Evolutionary conservation across 2,888 invertebrate genomes (phyloP), one percentile per base, ranked within the genome.

Genomic region (Melinaea marsaeus): DNA sequence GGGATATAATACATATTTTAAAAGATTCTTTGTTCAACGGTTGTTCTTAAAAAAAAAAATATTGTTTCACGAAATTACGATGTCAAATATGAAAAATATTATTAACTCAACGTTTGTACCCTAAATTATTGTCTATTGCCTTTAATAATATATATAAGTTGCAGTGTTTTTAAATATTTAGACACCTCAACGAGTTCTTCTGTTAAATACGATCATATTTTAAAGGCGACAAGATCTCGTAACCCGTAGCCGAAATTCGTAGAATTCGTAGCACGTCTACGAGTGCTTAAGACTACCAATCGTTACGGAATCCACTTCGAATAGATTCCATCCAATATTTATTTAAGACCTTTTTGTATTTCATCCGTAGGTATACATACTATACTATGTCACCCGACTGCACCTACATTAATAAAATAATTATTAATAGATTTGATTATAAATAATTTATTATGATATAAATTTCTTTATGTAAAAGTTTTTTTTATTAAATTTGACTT

Each of bases 221-320:
- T 66, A 58, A 60, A 54, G 58, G 61, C 63, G 22, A 51, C 51
- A 51, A 51, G 22, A 58, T 47, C 60, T 59, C 71, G 72, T 72
- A 73, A 71, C 67, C 68, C 73, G 69, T 72, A 72, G 71, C 63
- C 33, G 46, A 58, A 57, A 59, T 64, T 61, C 70, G 79, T 81
- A 78, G 80, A 73, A 85, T 83, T 86, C 86, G 84, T 84, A 84
- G 85, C 87, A 86, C 86, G 84, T 86, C 81, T 83, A 81, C 80
- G 74, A 70, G 66, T 73, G 75, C 80, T 81, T 75, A 77, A 72
- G 75, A 69, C 71, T 72, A 70, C 71, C 79, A 76, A 64, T 63
- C 61, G 66, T 63, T 66, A 66, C 58, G 60, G 58, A 60, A 66
- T 66, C 56, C 59, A 66, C 61, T 62, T 48, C 64, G 62, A 61